A percentile compares a stretch with the other conserved stretches of the same genome.
These are phyloP conservation scores for Drosophila phalerata DNA, from an alignment of 2,888 invertebrate species.

Conservation along the genomic window DNA sequence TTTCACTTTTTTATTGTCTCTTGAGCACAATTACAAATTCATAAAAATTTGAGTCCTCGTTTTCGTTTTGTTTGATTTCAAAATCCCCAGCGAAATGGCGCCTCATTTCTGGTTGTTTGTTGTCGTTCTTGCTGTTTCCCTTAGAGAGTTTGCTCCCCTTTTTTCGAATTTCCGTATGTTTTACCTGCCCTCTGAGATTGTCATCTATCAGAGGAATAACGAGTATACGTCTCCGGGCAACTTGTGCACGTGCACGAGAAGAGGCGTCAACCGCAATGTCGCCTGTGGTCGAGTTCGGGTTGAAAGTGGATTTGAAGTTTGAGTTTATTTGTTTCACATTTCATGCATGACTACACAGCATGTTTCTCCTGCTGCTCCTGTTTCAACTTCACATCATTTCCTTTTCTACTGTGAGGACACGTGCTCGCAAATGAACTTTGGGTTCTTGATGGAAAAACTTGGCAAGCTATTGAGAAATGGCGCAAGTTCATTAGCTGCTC, in stretches of 20 bases:
- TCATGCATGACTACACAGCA: conserved; percentile 37
- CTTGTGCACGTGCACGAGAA: conserved; percentile 54
- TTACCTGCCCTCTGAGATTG: conserved; percentile 49
- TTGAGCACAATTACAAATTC: conserved; percentile 47
- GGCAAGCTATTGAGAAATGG: conserved; percentile 34
- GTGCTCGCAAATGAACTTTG: conserved; percentile 44
- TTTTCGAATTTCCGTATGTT: conserved; percentile 30
- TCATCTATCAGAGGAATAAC: conserved; percentile 35
- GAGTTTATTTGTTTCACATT: conserved; percentile 36
- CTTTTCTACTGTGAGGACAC: conserved; percentile 27
- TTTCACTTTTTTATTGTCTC: background rate
- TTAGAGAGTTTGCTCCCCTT: conserved; percentile 34
- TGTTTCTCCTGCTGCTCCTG: background rate
- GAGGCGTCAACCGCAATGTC: conserved; percentile 35
- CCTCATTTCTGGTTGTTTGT: conserved; percentile 21
- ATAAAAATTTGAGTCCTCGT: conserved; percentile 38
- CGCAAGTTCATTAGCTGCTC: conserved; percentile 55
- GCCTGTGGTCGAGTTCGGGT: conserved; percentile 39
- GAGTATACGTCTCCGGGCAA: conserved; percentile 23
- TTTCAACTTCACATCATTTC: conserved; percentile 9
- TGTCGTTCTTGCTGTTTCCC: conserved; percentile 3
- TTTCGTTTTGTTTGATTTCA: conserved; percentile 20
- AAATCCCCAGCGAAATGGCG: conserved; percentile 45
- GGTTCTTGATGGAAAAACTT: conserved; percentile 17
- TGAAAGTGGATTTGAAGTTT: conserved; percentile 3